Evolutionary conservation across 2,797 vertebrate genomes (phyloP).

Genomic region (Sparus aurata): DNA sequence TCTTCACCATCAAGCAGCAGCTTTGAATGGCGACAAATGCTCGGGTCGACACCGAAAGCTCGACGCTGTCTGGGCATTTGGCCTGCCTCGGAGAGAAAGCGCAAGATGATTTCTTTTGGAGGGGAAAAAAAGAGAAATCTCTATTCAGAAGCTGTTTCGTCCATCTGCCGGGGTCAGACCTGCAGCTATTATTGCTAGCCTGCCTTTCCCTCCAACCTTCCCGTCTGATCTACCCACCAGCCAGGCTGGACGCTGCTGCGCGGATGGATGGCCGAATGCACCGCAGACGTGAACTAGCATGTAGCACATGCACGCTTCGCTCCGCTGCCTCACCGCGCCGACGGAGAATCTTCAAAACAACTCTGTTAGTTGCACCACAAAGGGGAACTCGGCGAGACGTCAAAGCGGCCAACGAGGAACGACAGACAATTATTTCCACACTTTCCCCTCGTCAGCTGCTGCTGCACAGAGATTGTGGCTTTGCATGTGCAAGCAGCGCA

Average conservation of each 20-base stretch:
- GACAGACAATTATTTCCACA: slow-evolving; percentile 80
- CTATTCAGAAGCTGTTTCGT: slow-evolving; percentile 59
- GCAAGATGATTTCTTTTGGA: slow-evolving; percentile 32
- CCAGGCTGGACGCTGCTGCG: slow-evolving; percentile 39
- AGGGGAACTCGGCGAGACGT: slow-evolving; percentile 71
- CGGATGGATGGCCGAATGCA: slow-evolving; percentile 36
- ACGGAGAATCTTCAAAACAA: slow-evolving; percentile 72
- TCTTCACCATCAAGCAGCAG: slow-evolving; percentile 24
- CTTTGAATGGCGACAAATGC: slow-evolving; percentile 35
- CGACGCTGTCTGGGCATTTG: slow-evolving; percentile 37
- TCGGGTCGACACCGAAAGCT: slow-evolving; percentile 27
- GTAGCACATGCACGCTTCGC: slow-evolving; percentile 47
- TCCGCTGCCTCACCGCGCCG: slow-evolving; percentile 40
- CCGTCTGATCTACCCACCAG: slow-evolving; percentile 57
- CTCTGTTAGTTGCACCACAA: slow-evolving; percentile 71
- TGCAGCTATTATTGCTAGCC: slow-evolving; percentile 56
- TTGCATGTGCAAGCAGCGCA: slow-evolving; percentile 74
- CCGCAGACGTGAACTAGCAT: slow-evolving; percentile 63
- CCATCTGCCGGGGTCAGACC: slow-evolving; percentile 68
- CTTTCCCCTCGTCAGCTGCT: slow-evolving; percentile 75
- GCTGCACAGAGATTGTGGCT: slow-evolving; percentile 65
- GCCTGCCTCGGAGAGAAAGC: slow-evolving; percentile 38
- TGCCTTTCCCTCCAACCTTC: slow-evolving; percentile 32
- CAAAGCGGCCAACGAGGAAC: slow-evolving; percentile 74
- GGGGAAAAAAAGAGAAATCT: slow-evolving; percentile 9